Evolutionary conservation across 2,888 invertebrate species (phyloP).

Genomic region (Cosmopolites sordidus): DNA sequence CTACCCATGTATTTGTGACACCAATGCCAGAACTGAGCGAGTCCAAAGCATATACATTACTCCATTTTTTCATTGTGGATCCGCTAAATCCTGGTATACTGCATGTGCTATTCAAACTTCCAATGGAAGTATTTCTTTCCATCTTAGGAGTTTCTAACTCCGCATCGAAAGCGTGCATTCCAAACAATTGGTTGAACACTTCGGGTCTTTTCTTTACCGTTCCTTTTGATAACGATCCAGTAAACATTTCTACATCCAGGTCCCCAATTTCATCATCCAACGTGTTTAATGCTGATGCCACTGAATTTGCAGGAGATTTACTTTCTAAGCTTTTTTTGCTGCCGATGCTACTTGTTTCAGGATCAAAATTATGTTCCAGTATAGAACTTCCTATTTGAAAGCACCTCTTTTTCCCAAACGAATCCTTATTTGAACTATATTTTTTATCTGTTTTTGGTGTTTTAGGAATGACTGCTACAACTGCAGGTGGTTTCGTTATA

Average conservation of each 20-base stretch:
- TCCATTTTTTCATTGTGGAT: constrained; percentile 43
- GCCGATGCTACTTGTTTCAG: constrained; percentile 24
- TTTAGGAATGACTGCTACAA: constrained; percentile 39
- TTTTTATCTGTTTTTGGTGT: constrained; percentile 25
- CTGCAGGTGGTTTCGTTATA: constrained; percentile 33
- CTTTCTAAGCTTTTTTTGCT: constrained; percentile 22
- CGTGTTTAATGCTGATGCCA: constrained; percentile 30
- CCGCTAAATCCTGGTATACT: constrained; percentile 34
- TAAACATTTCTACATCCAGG: constrained; percentile 34
- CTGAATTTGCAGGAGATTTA: constrained; percentile 29
- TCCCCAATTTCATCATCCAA: constrained; percentile 35
- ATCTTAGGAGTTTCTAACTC: constrained; percentile 22
- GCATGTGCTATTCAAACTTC: constrained; percentile 39
- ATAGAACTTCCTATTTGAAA: constrained; percentile 38
- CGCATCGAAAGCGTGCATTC: constrained; percentile 29
- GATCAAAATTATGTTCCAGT: constrained; percentile 27
- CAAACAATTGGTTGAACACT: constrained; percentile 33
- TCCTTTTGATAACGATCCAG: constrained; percentile 27
- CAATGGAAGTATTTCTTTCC: constrained; percentile 30
- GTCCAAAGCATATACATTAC: constrained; percentile 41
- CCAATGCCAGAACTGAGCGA: constrained; percentile 33
- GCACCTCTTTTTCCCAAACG: constrained; percentile 35
- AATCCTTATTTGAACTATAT: constrained; percentile 33
- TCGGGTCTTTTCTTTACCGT: constrained; percentile 24
- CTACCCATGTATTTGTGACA: constrained; percentile 38